A percentile compares a stretch with the other conserved stretches of the same genome.
Conservation (phyloP, 2,888 invertebrate genomes). For the Apodemia mormo region DNA sequence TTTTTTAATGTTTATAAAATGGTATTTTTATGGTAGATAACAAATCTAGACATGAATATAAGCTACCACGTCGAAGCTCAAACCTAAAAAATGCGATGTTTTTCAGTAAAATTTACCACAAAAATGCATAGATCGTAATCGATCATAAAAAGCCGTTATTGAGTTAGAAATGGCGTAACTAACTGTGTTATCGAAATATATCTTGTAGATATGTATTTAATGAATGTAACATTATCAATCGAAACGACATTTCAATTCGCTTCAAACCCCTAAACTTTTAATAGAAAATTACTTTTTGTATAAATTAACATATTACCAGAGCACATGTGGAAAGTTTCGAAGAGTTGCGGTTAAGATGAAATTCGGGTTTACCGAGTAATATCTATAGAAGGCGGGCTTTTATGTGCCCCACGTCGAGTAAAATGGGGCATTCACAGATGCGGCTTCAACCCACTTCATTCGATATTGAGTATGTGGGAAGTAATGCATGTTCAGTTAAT, state of each 20-base stretch:
- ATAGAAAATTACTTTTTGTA: constrained; percentile 13
- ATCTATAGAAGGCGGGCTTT: constrained; percentile 9
- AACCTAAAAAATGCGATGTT: too few relatives aligned
- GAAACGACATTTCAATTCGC: constrained; percentile 4
- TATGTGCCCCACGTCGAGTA: constrained; percentile 2
- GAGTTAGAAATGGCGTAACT: too few relatives aligned
- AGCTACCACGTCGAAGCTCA: too few relatives aligned
- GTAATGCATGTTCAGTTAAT: constrained; percentile 11
- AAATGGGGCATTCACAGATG: constrained; percentile 9
- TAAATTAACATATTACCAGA: constrained; percentile 11
- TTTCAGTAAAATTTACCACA: too few relatives aligned
- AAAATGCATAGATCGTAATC: too few relatives aligned
- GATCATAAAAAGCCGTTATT: too few relatives aligned
- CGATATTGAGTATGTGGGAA: constrained; percentile 8
- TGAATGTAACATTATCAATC: background rate
- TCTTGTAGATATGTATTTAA: background rate
- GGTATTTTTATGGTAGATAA: too few relatives aligned
- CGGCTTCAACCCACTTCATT: background rate
- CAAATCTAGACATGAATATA: too few relatives aligned
- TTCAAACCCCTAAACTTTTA: background rate
- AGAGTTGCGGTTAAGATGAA: constrained; percentile 14
- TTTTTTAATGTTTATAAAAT: too few relatives aligned
- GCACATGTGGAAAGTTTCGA: constrained; percentile 11
- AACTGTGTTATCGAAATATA: too few relatives aligned
- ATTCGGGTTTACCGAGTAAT: constrained; percentile 14